These are phyloP conservation scores for Corydoras sp. DNA, from an alignment of 2,113 vertebrate genomes.

Conservation along the genomic window DNA sequence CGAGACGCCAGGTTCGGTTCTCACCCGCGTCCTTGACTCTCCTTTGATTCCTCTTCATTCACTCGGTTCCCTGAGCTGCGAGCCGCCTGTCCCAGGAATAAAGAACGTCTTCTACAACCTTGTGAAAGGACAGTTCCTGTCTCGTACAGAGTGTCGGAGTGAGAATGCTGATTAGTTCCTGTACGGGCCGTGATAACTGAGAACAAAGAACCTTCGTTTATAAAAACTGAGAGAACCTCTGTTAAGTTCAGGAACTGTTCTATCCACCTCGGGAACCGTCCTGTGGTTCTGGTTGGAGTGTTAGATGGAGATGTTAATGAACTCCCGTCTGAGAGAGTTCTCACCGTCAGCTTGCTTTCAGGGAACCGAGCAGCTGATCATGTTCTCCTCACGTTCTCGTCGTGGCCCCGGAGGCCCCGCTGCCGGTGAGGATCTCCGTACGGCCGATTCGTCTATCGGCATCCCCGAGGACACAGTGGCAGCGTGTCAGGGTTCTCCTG, in stretches of 20 bases:
- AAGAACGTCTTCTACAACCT: constrained; percentile 61
- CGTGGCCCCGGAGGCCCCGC: constrained; percentile 18
- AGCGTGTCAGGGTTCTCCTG: neutral
- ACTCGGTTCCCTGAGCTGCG: constrained; percentile 55
- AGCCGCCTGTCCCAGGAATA: constrained; percentile 47
- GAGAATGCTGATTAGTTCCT: constrained; percentile 21
- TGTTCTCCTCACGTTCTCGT: constrained; percentile 32
- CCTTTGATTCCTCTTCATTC: constrained; percentile 54
- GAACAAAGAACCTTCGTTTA: neutral
- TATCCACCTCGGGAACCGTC: neutral
- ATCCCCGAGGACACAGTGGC: no score
- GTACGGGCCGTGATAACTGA: constrained; percentile 23
- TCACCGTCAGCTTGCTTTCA: constrained; percentile 31
- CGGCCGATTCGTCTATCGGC: neutral
- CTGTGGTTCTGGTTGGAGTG: constrained; percentile 14
- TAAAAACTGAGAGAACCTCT: no score
- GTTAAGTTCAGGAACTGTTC: no score
- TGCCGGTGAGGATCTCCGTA: no score
- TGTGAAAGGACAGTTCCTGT: constrained; percentile 56
- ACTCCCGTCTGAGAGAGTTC: constrained; percentile 34
- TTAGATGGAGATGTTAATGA: constrained; percentile 32
- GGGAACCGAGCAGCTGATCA: constrained; percentile 30
- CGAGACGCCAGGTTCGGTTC: constrained; percentile 9
- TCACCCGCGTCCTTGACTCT: constrained; percentile 51
- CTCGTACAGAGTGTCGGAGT: constrained; percentile 35